A percentile compares a stretch with the other conserved stretches of the same genome.
Conservation (phyloP, 2,888 invertebrate genomes). For the Sthenelais limicola region DNA sequence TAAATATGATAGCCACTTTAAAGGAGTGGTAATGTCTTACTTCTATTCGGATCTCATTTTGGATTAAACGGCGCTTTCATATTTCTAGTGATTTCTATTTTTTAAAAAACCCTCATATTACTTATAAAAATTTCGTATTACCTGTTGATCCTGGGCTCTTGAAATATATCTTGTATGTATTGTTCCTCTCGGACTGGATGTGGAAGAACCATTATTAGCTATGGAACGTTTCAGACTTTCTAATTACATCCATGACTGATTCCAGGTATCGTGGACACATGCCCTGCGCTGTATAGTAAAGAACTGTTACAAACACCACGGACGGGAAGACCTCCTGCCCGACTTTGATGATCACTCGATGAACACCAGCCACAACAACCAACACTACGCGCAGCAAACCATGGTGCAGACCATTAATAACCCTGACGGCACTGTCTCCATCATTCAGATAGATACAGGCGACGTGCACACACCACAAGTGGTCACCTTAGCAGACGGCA, state of each 20-base stretch:
- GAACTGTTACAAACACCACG: conserved; percentile 98
- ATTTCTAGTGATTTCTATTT: no score
- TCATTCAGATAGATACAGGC: conserved; percentile 88
- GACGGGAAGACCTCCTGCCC: conserved; percentile 93
- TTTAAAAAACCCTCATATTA: no score
- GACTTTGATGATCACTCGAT: conserved; percentile 83
- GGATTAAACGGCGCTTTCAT: no score
- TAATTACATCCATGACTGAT: conserved; percentile 47
- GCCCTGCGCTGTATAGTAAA: conserved; percentile 96
- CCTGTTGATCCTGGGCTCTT: no score
- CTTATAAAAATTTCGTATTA: no score
- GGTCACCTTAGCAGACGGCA: conserved; percentile 95
- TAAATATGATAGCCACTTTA: no score
- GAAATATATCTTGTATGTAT: not conserved
- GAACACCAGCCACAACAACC: not conserved
- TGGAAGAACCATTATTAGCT: not conserved
- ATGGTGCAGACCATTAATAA: conserved; percentile 96
- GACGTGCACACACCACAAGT: conserved; percentile 74
- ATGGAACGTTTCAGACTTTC: not conserved
- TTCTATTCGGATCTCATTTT: no score
- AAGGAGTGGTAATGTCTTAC: no score
- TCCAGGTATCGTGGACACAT: conserved; percentile 97
- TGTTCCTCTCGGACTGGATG: not conserved
- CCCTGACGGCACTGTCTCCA: conserved; percentile 95
- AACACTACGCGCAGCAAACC: conserved; percentile 41